Conservation (phyloP, 2,113 vertebrate genomes). For the Ibidorhyncha struthersii region DNA sequence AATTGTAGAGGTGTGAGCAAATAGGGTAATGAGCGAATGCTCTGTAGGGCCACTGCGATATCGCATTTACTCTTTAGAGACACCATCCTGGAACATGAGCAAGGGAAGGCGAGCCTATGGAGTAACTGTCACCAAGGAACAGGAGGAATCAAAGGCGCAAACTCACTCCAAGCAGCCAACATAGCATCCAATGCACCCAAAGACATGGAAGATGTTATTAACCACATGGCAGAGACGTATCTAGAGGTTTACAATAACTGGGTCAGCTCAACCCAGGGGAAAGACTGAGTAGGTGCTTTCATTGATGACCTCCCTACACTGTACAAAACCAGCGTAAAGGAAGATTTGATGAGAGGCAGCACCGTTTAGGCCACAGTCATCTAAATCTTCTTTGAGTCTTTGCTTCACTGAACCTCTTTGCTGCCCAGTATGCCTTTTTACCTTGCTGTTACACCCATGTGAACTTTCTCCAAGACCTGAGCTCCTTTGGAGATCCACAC, state of each 20-base stretch:
- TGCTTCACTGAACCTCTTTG: not conserved
- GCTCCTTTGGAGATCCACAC: not conserved
- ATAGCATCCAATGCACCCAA: fast-evolving
- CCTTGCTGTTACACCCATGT: not conserved
- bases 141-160: not conserved
- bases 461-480: not conserved
- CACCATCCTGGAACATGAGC: fast-evolving
- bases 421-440: not conserved
- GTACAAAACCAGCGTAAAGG: not conserved
- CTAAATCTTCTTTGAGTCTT: fast-evolving
- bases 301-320: fast-evolving
- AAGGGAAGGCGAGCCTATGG: not conserved
- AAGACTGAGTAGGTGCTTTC: not conserved
- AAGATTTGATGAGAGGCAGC: not conserved
- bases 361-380: fast-evolving
- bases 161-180: fast-evolving
- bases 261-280: not conserved
- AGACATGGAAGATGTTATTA: no score
- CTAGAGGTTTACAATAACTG: fast-evolving
- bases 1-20: not conserved
- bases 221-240: fast-evolving
- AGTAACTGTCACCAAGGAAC: fast-evolving
- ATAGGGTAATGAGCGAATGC: not conserved
- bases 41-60: not conserved
- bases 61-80: fast-evolving